Percentiles rank a stretch among this genome's conserved stretches.
Evolutionary conservation across 2,797 vertebrate genomes (phyloP).

Genomic region (Coluber constrictor): DNA sequence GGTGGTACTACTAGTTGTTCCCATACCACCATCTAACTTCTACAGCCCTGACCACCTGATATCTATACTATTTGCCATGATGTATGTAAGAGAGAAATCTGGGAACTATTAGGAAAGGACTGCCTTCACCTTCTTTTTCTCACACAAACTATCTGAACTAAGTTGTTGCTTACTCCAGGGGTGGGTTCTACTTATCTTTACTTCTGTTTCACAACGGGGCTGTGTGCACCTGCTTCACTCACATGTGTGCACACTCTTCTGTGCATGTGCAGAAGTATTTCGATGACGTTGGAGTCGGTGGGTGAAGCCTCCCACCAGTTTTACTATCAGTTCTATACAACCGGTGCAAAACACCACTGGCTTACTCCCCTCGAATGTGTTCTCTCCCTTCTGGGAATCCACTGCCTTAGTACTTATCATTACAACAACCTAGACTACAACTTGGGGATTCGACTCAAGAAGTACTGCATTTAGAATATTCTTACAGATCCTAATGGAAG

Average conservation of each 20-base stretch:
- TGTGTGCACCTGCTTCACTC: too few relatives aligned
- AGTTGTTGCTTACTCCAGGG: not conserved
- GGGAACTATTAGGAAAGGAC: not conserved
- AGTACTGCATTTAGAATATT: not conserved
- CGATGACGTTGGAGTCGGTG: too few relatives aligned
- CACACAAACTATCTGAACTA: not conserved
- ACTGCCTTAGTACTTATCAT: not conserved
- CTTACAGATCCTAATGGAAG: not conserved
- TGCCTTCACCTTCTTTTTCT: not conserved
- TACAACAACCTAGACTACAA: not conserved
- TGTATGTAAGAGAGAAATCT: not conserved
- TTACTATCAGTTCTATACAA: too few relatives aligned
- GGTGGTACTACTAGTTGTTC: not conserved
- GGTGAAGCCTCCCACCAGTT: too few relatives aligned
- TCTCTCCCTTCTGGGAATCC: not conserved
- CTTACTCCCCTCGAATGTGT: not conserved
- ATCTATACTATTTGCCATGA: not conserved
- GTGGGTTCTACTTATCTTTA: too few relatives aligned
- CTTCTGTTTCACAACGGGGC: too few relatives aligned
- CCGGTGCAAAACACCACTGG: not conserved
- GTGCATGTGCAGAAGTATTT: too few relatives aligned
- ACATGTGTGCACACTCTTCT: too few relatives aligned
- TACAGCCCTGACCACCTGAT: not conserved
- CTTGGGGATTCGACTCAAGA: not conserved
- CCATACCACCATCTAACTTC: not conserved